These are phyloP conservation scores for Masnerella sp. DNA, from an alignment of 2,888 invertebrate genomes.

Conservation along the genomic window DNA sequence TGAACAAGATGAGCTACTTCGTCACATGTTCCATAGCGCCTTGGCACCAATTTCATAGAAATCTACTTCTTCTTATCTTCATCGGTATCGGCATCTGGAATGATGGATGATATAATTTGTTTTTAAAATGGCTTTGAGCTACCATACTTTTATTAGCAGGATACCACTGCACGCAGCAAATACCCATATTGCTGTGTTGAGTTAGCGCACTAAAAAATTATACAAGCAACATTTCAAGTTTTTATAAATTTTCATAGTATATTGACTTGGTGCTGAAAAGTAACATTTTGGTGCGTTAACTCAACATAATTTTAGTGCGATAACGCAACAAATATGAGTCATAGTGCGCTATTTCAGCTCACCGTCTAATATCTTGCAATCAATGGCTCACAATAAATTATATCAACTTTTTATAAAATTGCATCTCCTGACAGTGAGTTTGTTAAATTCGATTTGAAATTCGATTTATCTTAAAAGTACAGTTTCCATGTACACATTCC, in stretches of 20 bases:
- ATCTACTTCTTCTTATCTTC: slow-evolving; percentile 19
- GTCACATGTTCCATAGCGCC: slow-evolving; percentile 58
- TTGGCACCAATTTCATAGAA: slow-evolving; percentile 55
- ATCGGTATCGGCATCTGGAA: not conserved
- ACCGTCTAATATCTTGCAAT: no score
- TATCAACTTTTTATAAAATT: no score
- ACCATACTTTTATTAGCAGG: slow-evolving; percentile 9
- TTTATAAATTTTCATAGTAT: no score
- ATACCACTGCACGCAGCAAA: not conserved
- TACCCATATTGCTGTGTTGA: not conserved
- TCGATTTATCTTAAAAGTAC: not conserved
- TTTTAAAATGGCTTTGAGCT: slow-evolving; percentile 1
- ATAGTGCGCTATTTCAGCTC: no score
- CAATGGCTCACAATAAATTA: no score
- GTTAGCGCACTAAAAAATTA: not conserved
- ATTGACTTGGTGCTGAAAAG: no score
- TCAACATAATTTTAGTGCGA: no score
- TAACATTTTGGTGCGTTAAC: no score
- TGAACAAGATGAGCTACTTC: slow-evolving; percentile 66
- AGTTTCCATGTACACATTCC: not conserved
- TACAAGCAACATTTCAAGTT: not conserved
- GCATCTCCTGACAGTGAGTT: no score
- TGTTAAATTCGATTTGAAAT: no score
- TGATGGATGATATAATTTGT: slow-evolving; percentile 12
- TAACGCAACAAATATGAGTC: no score